Evolutionary conservation across 2,113 vertebrate species (phyloP).

Genomic region (Chloroceryle aenea): DNA sequence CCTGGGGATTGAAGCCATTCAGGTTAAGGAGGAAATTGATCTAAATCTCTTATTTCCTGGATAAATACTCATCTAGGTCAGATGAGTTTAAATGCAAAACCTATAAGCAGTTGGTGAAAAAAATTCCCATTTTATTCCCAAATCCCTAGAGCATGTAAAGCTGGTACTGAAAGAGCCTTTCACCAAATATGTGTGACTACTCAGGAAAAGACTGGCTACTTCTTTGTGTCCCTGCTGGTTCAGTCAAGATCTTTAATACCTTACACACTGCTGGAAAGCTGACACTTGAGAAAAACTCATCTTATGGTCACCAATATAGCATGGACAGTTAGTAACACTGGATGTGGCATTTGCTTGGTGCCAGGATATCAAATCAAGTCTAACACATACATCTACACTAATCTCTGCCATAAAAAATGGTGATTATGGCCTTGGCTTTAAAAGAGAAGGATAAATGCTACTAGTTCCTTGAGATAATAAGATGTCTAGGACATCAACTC

Average conservation of each 20-base stretch:
- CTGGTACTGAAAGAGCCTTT: not conserved
- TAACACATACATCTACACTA: not conserved
- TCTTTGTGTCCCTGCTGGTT: not conserved
- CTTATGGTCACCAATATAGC: not conserved
- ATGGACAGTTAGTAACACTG: not conserved
- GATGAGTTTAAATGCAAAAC: not conserved
- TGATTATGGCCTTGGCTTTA: not conserved
- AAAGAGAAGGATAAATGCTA: not conserved
- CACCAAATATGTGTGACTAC: accelerated
- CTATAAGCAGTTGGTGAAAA: not conserved
- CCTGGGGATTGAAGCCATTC: conserved; percentile 19
- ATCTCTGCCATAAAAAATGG: not conserved
- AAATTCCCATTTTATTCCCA: not conserved
- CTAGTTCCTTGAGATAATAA: not conserved
- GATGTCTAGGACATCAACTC: not conserved
- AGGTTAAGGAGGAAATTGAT: conserved; percentile 23
- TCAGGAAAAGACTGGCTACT: not conserved
- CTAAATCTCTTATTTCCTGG: conserved; percentile 50
- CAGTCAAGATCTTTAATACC: not conserved
- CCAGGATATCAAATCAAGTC: not conserved
- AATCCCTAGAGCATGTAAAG: not conserved
- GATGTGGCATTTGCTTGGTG: not conserved
- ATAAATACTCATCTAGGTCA: conserved; percentile 27
- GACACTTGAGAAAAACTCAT: not conserved
- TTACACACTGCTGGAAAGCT: not conserved